Base-by-base conservation (phyloP, 2,888 invertebrate genomes). In the Perithous albicinctus region DNA sequence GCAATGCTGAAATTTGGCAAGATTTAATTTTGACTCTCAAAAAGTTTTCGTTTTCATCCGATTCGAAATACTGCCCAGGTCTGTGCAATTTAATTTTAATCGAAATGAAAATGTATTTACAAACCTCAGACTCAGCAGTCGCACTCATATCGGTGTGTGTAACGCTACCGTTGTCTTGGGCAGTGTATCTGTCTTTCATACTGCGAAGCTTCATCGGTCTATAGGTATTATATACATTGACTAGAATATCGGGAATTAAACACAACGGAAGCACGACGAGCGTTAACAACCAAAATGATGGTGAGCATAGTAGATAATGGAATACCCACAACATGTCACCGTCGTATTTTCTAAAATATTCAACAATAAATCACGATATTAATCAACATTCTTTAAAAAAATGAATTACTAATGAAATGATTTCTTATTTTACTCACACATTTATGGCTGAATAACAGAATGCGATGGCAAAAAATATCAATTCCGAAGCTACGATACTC, bases 241-340 rank as follows among this genome's bases (percentile, higher is more conserved):
- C 82, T 20, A 91, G 78, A 43, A 91, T 93, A 90, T 96, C 95
- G 0, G 96, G 96, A 51, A 94, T 85, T 10, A 96, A 90, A 29
- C 94, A 93, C 0, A 94, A 91, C 0, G 94, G 89, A 0, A 94
- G 88, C 0, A 94, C 91, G 0, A 95, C 18, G 0, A 94, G 5
- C 51, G 95, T 94, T 15, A 95, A 89, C n/a, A 95, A 84, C 94
- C 95, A 95, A 87, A 96, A 95, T 0, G 94, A 89, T 0, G 94
- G 90, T 0, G 96, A 95, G 0, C 88, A 80, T n/a, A 95, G 77
- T n/a, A 96, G 92, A 15, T 94, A 93, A 0, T 93, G 93, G 88
- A 95, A 96, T 0, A 96, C 95, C 85, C 94, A 94, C 0, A 95
- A 93, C 10, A 95, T 94, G 75, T 94, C 93, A 8, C 93, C 93